A percentile compares a stretch with the other conserved stretches of the same genome.
Conservation (phyloP, 2,888 invertebrate genomes). For the Drosophila histrio region DNA sequence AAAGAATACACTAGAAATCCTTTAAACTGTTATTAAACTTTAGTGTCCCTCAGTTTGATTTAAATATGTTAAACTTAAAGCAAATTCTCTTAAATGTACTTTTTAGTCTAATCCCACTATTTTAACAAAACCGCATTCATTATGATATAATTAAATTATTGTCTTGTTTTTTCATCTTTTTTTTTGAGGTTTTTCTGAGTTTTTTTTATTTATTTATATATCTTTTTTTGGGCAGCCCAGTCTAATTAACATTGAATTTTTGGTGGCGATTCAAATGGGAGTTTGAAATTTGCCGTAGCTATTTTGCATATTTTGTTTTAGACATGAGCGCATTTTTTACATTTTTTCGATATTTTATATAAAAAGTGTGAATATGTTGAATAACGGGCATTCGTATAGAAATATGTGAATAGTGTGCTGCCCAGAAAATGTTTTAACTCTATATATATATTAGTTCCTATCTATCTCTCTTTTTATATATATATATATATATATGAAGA, state of each 20-base stretch:
- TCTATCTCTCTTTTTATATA: not conserved
- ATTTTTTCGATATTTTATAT: constrained; percentile 55
- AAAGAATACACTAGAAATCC: too few relatives aligned
- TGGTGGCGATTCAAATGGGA: constrained; percentile 7
- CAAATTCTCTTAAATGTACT: too few relatives aligned
- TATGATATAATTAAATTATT: not conserved
- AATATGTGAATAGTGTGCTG: constrained; percentile 18
- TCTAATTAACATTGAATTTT: constrained; percentile 36
- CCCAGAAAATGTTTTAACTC: not conserved
- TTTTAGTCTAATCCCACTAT: too few relatives aligned
- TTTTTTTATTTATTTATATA: constrained; percentile 15
- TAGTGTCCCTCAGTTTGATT: too few relatives aligned
- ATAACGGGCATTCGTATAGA: constrained; percentile 5
- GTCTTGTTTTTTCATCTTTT: not conserved
- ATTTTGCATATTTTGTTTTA: constrained; percentile 35
- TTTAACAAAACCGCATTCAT: too few relatives aligned
- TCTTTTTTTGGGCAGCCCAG: constrained; percentile 49
- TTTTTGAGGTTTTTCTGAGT: constrained; percentile 19
- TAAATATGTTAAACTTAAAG: too few relatives aligned
- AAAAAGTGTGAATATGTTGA: constrained; percentile 38
- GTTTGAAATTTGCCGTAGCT: constrained; percentile 8
- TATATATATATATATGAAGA: not conserved
- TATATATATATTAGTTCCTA: not conserved
- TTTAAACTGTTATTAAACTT: too few relatives aligned
- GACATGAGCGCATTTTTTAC: constrained; percentile 65